A percentile compares a stretch with the other conserved stretches of the same genome.
These are phyloP conservation scores for Cecidostiba fungosa DNA, from an alignment of 2,888 invertebrate genomes.

Conservation along the genomic window DNA sequence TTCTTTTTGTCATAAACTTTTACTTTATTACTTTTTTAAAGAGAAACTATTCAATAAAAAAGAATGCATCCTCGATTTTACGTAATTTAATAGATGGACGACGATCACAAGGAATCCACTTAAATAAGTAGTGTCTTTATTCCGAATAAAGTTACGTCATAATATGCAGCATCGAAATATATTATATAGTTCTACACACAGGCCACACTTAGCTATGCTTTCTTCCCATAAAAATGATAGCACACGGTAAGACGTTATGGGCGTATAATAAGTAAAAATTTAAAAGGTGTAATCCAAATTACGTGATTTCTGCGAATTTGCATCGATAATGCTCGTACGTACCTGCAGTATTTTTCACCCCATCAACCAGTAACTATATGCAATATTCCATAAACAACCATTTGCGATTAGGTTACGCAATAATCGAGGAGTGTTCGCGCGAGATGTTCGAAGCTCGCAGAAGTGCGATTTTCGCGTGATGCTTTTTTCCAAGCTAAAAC, in stretches of 20 bases:
- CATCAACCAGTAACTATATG: neutral
- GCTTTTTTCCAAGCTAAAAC: conserved; percentile 9
- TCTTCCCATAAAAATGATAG: neutral
- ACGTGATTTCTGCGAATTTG: too few species aligned
- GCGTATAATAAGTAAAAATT: neutral
- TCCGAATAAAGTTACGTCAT: neutral
- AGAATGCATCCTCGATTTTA: neutral
- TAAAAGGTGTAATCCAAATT: neutral
- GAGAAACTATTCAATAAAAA: neutral
- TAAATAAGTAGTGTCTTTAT: neutral
- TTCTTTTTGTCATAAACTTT: neutral
- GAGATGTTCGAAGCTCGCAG: neutral
- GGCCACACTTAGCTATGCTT: neutral
- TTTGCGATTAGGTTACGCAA: neutral
- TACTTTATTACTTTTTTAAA: neutral
- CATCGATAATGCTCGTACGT: too few species aligned
- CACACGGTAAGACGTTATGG: neutral
- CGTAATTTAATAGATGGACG: neutral
- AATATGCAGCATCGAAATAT: neutral
- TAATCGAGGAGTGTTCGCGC: neutral
- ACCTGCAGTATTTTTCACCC: neutral
- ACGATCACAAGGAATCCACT: neutral
- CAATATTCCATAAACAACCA: neutral
- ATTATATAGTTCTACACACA: neutral
- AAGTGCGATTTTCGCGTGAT: conserved; percentile 2